Evolutionary conservation across 2,113 vertebrate genomes (phyloP), one percentile per base, ranked within the genome.

Genomic region (Rallus limicola): DNA sequence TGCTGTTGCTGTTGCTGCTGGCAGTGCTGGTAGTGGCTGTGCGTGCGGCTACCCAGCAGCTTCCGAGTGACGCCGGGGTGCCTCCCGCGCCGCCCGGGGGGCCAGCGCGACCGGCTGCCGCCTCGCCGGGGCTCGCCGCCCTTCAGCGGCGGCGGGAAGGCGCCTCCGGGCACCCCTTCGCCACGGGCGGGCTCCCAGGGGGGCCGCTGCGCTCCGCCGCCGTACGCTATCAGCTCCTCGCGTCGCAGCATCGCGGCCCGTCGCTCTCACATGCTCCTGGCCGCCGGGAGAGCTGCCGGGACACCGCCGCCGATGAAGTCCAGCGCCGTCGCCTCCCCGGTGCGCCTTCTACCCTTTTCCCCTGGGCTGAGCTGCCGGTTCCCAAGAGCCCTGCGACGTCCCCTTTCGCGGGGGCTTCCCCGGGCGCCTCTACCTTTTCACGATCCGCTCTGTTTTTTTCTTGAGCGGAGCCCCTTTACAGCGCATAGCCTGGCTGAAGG

Each of bases 341-440:
- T 58, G 80, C 59, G 62, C 74, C 76, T 72, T 58, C 36, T 15
- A 16, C 46, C 23, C 10, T 24, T 40, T 26, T 26, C 20, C 36
- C 31, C 65, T 7, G 77, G 48, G 64, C 82, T n/a, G 48, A 60
- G 38, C 58, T 34, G 53, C 28, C 62, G 63, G 53, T 89, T 44
- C 34, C 34, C 36, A 40, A 65, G 59, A 72, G 81, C 85, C 83
- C 81, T 86, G 36, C 80, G 36, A 68, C 28, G 46, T 80, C 60
- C 79, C 71, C 88, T 31, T 34, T 64, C 7, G 6, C 71, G 33
- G 86, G 90, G 90, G 80, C 89, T n/a, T 80, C 38, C 36, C 16
- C 58, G 56, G 52, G n/a, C 53, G 79, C 78, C 97, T 98, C 98
- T 99, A 99, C 98, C 99, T 99, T 96, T 99, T 98, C 86, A 99